Evolutionary conservation across 1,140 invertebrate genomes (phyloP), one percentile per base, ranked within the genome.

Genomic region (Asbolus verrucosus): DNA sequence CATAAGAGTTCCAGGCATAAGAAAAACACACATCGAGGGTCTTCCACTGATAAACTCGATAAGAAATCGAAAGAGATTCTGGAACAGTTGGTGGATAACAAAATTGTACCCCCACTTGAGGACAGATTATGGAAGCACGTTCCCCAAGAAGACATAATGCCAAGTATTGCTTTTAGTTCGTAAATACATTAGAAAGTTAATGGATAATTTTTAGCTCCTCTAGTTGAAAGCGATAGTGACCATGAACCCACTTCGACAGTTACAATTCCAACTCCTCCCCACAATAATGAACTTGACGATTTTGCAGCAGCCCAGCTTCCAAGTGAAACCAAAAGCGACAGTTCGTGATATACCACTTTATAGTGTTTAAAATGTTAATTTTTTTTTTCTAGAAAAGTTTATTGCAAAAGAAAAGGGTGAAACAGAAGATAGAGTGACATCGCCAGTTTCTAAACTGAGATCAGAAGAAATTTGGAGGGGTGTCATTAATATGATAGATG

Each of bases 401-500:
- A 8, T 16, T 18, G 68, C 9, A 13, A 59, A 54, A 9, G 59
- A 65, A 36, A 13, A 36, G 8, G 11, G 18, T 8, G 70, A 54
- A 36, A 36, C 43, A 18, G 63, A 72, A 39, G 19, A 41, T 11
- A 30, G 36, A 24, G 67, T 73, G 6, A 67, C 74, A 13, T 71
- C 72, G 8, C 54, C 62, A 14, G 15, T 54, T 24, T 43, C 69
- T 8, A 72, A 66, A 65, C 62, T 27, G 36, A 18, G 27, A 50
- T 15, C 70, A 4, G 67, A 69, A 1, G 73, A 79, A 60, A 72
- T 86, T 3, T 98, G 95, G 95, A 89, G 90, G 73, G 95, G 96
- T 0, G 90, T 88, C 60, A 90, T 98, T 1, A 91, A 90, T 75
- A 97, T 97, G 94, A 88, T 92, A 1, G 95, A 97, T 79, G 92